These are phyloP conservation scores for Drosophila eohydei DNA, from an alignment of 2,888 invertebrate genomes.

Conservation along the genomic window DNA sequence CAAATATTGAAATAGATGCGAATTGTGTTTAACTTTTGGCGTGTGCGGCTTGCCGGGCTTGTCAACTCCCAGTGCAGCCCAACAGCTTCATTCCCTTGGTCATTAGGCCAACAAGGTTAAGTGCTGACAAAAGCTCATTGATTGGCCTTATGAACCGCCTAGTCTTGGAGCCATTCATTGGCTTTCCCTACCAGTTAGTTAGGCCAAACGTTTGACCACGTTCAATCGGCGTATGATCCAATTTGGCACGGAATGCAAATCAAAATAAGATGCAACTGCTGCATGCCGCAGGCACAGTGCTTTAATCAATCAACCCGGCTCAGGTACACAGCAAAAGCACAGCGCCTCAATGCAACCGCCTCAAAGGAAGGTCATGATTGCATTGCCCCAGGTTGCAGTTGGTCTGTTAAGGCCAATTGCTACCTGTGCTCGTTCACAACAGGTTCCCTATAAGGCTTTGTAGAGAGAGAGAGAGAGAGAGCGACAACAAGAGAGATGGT, in stretches of 20 bases:
- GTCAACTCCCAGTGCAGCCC: not conserved
- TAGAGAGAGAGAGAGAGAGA: not conserved
- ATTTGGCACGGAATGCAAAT: conserved; percentile 58
- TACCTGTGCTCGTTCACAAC: conserved; percentile 11
- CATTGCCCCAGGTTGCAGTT: conserved; percentile 20
- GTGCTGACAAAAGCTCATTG: conserved; percentile 53
- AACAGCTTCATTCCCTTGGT: conserved; percentile 18
- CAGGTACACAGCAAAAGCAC: conserved; percentile 27
- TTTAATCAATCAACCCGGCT: conserved; percentile 71
- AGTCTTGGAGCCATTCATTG: not conserved
- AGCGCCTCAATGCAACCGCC: not conserved
- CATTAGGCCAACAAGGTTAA: conserved; percentile 63
- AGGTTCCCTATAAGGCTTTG: not conserved
- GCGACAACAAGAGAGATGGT: not conserved
- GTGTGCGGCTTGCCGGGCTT: conserved; percentile 4
- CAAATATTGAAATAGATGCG: conserved; percentile 35
- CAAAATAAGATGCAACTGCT: conserved; percentile 59
- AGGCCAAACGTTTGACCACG: conserved; percentile 24
- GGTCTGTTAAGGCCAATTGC: conserved; percentile 45
- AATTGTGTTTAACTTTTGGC: conserved; percentile 31
- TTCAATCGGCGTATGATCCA: conserved; percentile 38
- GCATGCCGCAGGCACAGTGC: conserved; percentile 52
- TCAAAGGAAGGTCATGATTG: conserved; percentile 47
- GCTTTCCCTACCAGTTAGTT: conserved; percentile 5
- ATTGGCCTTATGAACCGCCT: conserved; percentile 16